Percentiles rank a stretch among this genome's conserved stretches.
Evolutionary conservation across 2,113 vertebrate genomes (phyloP).

Genomic region (Callipepla squamata): DNA sequence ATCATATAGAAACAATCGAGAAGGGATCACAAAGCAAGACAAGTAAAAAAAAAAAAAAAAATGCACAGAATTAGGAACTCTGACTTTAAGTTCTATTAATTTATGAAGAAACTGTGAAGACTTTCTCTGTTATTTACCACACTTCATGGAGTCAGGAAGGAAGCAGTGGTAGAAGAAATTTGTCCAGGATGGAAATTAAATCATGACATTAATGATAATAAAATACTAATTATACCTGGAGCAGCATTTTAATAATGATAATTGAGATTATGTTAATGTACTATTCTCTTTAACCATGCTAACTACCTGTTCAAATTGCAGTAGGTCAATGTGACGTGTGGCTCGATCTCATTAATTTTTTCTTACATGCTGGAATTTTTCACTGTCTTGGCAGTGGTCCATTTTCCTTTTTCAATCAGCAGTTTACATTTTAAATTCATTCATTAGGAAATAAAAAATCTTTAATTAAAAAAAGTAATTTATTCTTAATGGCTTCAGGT

Average conservation of each 20-base stretch:
- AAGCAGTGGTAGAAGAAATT: not conserved
- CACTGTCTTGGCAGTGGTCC: slow-evolving; percentile 27
- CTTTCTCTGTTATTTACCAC: not conserved
- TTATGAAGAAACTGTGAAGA: not conserved
- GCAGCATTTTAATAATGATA: slow-evolving; percentile 64
- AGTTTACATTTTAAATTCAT: slow-evolving; percentile 63
- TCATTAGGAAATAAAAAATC: slow-evolving; percentile 50
- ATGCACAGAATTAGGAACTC: not conserved
- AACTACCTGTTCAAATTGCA: slow-evolving; percentile 37
- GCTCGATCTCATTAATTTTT: slow-evolving; percentile 34
- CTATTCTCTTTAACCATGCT: slow-evolving; percentile 49
- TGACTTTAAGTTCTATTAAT: not conserved
- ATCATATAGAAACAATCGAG: not conserved
- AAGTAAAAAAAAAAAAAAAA: not conserved
- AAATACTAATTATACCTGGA: slow-evolving; percentile 61
- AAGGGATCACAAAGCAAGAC: not conserved
- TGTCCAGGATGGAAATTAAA: slow-evolving; percentile 21
- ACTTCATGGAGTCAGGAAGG: not conserved
- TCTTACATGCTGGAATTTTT: not conserved
- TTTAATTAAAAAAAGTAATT: slow-evolving; percentile 72
- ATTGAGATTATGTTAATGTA: slow-evolving; percentile 65
- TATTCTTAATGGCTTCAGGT: slow-evolving; percentile 26
- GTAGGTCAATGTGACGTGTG: not conserved
- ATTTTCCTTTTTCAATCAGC: slow-evolving; percentile 59
- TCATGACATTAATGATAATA: slow-evolving; percentile 38